These are phyloP conservation scores for Corynorhinus townsendii DNA, from an alignment of 2,113 vertebrate species.

Conservation along the genomic window DNA sequence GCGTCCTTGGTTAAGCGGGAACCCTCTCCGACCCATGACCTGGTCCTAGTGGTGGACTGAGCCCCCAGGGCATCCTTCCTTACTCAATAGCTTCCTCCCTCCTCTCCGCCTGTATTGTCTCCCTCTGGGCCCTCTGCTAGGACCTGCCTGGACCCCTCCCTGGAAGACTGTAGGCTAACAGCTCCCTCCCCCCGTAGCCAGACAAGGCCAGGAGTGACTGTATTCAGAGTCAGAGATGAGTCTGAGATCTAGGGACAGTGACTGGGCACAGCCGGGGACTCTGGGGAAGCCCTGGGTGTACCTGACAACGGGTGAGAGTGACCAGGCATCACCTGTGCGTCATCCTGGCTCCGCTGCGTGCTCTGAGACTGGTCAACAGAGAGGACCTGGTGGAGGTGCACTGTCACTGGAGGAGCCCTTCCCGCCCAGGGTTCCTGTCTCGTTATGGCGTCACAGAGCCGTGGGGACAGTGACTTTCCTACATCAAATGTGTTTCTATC, in stretches of 20 bases:
- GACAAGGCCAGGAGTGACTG: neutral
- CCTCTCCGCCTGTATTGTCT: too few relatives aligned
- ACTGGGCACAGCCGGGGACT: neutral
- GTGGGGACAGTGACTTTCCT: neutral
- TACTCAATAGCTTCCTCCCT: too few relatives aligned
- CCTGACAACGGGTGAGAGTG: neutral
- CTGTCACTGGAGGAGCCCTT: too few relatives aligned
- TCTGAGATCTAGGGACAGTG: neutral
- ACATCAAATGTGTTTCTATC: neutral
- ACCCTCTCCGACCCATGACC: too few relatives aligned
- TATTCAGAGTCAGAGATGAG: neutral
- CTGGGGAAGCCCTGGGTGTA: neutral
- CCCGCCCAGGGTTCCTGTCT: neutral
- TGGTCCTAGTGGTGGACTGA: too few relatives aligned
- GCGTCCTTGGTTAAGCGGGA: too few relatives aligned
- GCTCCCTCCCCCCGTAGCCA: too few relatives aligned
- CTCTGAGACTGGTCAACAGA: neutral
- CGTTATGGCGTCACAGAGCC: rapidly evolving
- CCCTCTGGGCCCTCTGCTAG: too few relatives aligned
- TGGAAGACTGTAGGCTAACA: too few relatives aligned
- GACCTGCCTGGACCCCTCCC: too few relatives aligned
- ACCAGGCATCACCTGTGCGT: neutral
- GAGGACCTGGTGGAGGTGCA: neutral
- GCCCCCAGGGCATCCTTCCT: too few relatives aligned
- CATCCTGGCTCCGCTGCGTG: neutral